These are phyloP conservation scores for Proales similis DNA, from an alignment of 1,140 invertebrate genomes.

Conservation along the genomic window DNA sequence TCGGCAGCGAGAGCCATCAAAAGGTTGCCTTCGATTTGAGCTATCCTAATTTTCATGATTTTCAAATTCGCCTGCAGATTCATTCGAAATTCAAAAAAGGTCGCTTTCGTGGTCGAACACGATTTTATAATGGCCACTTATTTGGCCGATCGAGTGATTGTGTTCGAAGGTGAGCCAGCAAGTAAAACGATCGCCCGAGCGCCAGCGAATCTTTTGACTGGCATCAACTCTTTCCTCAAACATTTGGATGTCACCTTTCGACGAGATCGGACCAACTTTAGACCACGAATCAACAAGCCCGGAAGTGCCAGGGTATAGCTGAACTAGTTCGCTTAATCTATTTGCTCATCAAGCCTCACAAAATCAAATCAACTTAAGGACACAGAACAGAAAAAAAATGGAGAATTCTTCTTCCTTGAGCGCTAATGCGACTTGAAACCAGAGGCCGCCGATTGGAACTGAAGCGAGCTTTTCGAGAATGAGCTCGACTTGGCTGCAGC, in stretches of 20 bases:
- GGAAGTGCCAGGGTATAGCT: conserved; percentile 91
- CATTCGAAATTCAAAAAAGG: conserved; percentile 97
- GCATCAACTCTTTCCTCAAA: conserved; percentile 96
- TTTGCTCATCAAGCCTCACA: no score
- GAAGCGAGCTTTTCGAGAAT: no score
- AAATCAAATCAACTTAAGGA: no score
- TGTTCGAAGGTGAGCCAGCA: conserved; percentile 89
- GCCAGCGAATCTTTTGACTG: conserved; percentile 86
- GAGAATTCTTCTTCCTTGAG: no score
- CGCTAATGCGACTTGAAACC: no score
- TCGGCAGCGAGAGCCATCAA: conserved; percentile 98
- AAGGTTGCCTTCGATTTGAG: no score
- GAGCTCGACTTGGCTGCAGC: no score
- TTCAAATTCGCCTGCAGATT: no score
- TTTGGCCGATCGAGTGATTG: conserved; percentile 93
- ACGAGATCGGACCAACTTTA: conserved; percentile 94
- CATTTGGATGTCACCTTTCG: conserved; percentile 97
- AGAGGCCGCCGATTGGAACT: no score
- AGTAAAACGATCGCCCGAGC: conserved; percentile 76
- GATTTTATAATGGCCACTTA: conserved; percentile 99
- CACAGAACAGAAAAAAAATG: no score
- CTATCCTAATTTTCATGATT: no score
- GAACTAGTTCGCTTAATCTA: no score
- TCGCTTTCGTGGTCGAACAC: conserved; percentile 98
- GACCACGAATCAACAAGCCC: conserved; percentile 94